Base-by-base conservation (phyloP, 2,113 vertebrate genomes). In the Salvelinus sp. region DNA sequence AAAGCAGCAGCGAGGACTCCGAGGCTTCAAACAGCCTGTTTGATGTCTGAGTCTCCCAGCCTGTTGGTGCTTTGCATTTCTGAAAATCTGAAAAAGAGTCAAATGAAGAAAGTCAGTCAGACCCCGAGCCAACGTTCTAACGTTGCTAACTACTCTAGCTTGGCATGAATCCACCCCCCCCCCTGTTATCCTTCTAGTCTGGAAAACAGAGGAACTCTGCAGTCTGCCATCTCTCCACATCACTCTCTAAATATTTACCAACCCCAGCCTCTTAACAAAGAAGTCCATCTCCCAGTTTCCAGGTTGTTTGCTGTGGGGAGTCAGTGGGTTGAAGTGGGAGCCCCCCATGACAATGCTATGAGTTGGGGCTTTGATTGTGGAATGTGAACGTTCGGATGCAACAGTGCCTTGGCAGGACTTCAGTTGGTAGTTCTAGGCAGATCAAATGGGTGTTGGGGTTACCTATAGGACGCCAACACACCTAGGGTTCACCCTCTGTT, bases 241-340 rank as follows among this genome's bases (percentile, higher is more conserved):
- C 71, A 73, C 70, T 63, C 2, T 0, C 75, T 69, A 82, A 86
- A 81, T 87, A 87, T 89, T 89, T 86, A 92, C 91, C 89, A 86
- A 87, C 79, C 76, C 69, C 65, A 83, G 82, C 78, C 69, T 44
- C 38, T 79, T 60, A 75, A 86, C 79, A 83, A 91, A 91, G 87
- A 91, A 90, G 82, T 79, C 76, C 77, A 38, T 71, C 25, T 6
- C 81, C 67, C 82, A 23, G 86, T 76, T 86, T 90, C 88, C 83
- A 82, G 80, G 71, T 74, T 85, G 87, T 90, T 90, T 90, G 84
- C 86, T 82, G 9, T 12, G 38, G 38, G 38, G 38, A 44, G 18
- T 85, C 79, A 78, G 82, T 85, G 86, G 85, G 86, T 82, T 89
- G 88, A 80, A 84, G 84, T 88, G 84, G 82, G 90, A 72, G 78